Percentiles rank a stretch among this genome's conserved stretches.
Evolutionary conservation across 2,113 vertebrate genomes (phyloP).

Genomic region (Corythoichthys haematopterus): DNA sequence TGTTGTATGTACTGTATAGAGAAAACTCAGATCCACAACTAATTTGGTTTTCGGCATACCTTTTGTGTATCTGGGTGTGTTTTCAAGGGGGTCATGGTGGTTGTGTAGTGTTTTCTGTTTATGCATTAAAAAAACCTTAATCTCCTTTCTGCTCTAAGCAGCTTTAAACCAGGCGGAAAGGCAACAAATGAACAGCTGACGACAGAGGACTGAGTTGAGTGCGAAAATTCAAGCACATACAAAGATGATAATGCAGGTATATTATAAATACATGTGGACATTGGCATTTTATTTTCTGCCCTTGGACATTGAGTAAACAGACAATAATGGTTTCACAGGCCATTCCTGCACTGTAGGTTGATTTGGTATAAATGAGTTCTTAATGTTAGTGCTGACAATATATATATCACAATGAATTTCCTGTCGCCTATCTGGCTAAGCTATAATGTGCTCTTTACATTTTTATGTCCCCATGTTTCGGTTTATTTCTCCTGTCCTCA

Average conservation of each 20-base stretch:
- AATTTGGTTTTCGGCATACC: conserved; percentile 25
- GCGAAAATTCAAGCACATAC: not conserved
- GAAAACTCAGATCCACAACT: conserved; percentile 13
- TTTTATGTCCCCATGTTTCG: conserved; percentile 32
- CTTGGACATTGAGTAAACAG: not conserved
- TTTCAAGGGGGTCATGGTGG: conserved; percentile 16
- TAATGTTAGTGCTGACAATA: conserved; percentile 9
- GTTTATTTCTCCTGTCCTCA: conserved; percentile 25
- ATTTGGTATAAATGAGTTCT: conserved; percentile 6
- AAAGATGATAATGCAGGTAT: not conserved
- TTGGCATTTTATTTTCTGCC: not conserved
- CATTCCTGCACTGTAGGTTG: conserved; percentile 4
- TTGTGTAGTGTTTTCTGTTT: conserved; percentile 47
- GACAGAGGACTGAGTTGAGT: conserved; percentile 12
- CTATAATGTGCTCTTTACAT: conserved; percentile 21
- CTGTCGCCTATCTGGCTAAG: not conserved
- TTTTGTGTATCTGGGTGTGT: conserved; percentile 5
- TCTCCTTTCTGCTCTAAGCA: conserved; percentile 57
- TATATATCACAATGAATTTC: not conserved
- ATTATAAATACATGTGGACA: not conserved
- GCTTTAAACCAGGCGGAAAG: conserved; percentile 35
- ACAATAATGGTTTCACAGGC: not conserved
- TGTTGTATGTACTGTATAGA: too few relatives aligned
- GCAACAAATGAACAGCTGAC: conserved; percentile 48
- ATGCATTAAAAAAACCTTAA: conserved; percentile 35